These are phyloP conservation scores for Puntigrus tetrazona DNA, from an alignment of 2,113 vertebrate genomes.

Conservation along the genomic window DNA sequence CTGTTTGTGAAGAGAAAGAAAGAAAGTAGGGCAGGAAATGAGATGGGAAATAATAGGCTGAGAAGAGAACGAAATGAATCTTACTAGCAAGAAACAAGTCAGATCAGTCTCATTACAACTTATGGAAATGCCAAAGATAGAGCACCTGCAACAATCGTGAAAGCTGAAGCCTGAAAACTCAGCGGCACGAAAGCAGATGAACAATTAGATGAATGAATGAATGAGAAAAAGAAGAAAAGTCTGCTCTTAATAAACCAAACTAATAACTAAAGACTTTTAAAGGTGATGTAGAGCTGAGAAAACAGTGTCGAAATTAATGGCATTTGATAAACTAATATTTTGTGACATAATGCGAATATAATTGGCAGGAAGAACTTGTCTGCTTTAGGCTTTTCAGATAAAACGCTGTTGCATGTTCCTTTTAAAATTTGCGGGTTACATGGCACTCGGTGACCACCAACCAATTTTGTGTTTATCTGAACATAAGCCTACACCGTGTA, in stretches of 20 bases:
- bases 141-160: constrained; percentile 11
- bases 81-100: constrained; percentile 17
- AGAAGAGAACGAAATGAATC: not conserved
- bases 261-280: constrained; percentile 9
- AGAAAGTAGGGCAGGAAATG: constrained; percentile 6
- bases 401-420: no score
- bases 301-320: not conserved
- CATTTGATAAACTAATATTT: no score
- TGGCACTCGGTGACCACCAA: no score
- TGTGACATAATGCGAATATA: not conserved
- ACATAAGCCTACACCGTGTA: no score
- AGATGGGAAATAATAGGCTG: constrained; percentile 28
- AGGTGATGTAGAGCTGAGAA: not conserved
- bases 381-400: no score
- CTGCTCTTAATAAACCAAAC: not conserved
- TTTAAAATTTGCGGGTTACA: no score
- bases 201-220: no score
- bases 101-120: not conserved
- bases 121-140: not conserved
- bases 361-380: no score
- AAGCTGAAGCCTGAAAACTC: not conserved
- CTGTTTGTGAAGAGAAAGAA: constrained; percentile 15
- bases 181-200: not conserved
- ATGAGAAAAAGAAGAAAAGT: not conserved
- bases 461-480: no score